Base-by-base conservation (phyloP, 2,113 vertebrate species). In the Scophthalmus maximus region DNA sequence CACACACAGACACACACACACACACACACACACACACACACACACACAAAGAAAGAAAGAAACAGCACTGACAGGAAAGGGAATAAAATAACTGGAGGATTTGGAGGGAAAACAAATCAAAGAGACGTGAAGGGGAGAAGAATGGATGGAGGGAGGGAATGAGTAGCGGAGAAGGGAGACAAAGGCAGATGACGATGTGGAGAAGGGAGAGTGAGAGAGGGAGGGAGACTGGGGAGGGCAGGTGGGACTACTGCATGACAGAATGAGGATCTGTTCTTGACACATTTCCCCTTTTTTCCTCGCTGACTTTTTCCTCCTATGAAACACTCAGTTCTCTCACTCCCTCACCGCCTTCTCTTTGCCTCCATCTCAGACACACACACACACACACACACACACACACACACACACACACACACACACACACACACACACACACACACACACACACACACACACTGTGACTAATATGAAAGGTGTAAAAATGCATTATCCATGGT, bases 11-110 rank as follows among this genome's bases (percentile, higher is more conserved):
- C 71, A 61, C 59, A 14, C 50, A 57, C 62, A 60, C 62, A 73
- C 61, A 49, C 60, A 61, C 51, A 69, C 66, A 55, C 49, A 62
- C 57, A 47, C 61, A 83, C 60, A 64, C 66, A 57, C 15, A 61
- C 47, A 76, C 23, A 53, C 75, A 76, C 23, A 53, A 73, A 73
- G 56, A 65, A n/a, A 78, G 46, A 68, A 49, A 79, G 30, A 83
- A 76, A 75, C 64, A 51, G 62, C 85, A 77, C 52, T 91, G 90
- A 91, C 90, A 90, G 87, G 80, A 74, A 79, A 83, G 85, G 85
- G 88, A 90, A 89, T 90, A 90, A 89, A 90, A 84, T 87, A 88
- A 90, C 87, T 87, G 81, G 81, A 89, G 87, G 87, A 90, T 91
- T 91, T 89, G 84, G 86, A 82, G 83, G 82, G 69, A 85, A 89